phyloP scores from a whole-genome alignment of 2,113 vertebrate species.

The Psittacula cyanocephala region DNA sequence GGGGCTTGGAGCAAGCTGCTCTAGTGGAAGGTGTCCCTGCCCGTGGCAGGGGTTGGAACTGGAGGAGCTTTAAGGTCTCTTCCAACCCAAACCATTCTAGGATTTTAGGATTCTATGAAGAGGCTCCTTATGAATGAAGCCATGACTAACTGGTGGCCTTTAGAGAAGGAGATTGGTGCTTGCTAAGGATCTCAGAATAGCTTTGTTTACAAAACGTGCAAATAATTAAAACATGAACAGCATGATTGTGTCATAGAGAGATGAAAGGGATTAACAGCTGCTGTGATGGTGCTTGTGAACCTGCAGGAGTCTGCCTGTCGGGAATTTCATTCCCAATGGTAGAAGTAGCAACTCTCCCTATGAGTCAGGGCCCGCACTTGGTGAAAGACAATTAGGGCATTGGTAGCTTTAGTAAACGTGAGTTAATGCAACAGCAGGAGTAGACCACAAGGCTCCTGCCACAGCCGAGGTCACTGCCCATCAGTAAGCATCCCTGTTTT shows the following conservation, averaged over 20 bases:
- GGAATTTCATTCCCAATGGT: not conserved
- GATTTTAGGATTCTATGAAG: not conserved
- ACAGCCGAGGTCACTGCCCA: not conserved
- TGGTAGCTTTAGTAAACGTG: not conserved
- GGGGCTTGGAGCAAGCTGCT: not conserved
- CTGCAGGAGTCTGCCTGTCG: not conserved
- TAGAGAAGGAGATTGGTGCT: not conserved
- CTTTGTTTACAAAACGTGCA: slow-evolving; percentile 2
- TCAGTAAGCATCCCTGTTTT: rapidly evolving
- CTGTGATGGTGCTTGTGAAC: not conserved
- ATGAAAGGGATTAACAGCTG: not conserved
- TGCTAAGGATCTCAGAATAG: not conserved
- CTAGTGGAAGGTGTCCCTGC: not conserved
- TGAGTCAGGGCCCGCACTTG: not conserved
- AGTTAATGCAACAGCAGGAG: not conserved
- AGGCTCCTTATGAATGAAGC: not conserved
- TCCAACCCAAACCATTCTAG: not conserved
- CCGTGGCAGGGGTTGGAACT: not conserved
- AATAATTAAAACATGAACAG: slow-evolving; percentile 1
- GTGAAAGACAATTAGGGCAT: not conserved
- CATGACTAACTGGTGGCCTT: not conserved
- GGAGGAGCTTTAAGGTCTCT: not conserved
- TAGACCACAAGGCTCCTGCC: not conserved
- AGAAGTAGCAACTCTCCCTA: not conserved
- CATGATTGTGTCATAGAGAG: not conserved